These are phyloP conservation scores for Xiphorhynchus elegans DNA, from an alignment of 2,113 vertebrate genomes.

Conservation along the genomic window DNA sequence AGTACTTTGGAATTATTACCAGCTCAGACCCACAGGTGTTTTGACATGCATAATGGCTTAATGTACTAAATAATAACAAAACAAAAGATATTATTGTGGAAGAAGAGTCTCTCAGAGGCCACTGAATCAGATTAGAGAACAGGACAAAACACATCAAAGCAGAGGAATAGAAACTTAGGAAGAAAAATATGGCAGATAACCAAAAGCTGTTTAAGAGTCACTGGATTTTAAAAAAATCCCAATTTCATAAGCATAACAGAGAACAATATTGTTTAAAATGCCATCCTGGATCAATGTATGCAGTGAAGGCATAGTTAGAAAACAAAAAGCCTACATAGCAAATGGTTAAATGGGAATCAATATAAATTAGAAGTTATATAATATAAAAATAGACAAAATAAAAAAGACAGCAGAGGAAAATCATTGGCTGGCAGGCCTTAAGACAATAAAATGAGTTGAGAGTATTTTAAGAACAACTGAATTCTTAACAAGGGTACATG, in stretches of 20 bases:
- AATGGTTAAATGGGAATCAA: conserved; percentile 11
- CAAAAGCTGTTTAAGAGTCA: background rate
- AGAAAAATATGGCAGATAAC: background rate
- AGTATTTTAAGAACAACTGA: background rate
- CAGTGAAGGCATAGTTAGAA: background rate
- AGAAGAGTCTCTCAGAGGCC: background rate
- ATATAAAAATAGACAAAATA: conserved; percentile 1
- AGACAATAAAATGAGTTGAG: background rate
- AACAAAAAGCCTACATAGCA: conserved; percentile 32
- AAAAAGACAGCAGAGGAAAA: background rate
- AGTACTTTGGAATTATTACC: background rate
- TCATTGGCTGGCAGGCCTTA: background rate
- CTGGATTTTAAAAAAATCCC: background rate
- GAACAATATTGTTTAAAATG: background rate
- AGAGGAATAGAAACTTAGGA: background rate
- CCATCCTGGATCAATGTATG: background rate
- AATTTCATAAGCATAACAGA: background rate
- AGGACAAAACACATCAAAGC: background rate
- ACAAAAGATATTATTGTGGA: background rate
- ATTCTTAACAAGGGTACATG: background rate
- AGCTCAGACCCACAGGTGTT: background rate
- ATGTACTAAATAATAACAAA: background rate
- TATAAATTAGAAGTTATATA: background rate
- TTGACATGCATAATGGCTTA: background rate
- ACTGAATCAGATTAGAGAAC: background rate